Base-by-base conservation (phyloP, 2,888 invertebrate genomes). In the Limnephilus rhombicus region DNA sequence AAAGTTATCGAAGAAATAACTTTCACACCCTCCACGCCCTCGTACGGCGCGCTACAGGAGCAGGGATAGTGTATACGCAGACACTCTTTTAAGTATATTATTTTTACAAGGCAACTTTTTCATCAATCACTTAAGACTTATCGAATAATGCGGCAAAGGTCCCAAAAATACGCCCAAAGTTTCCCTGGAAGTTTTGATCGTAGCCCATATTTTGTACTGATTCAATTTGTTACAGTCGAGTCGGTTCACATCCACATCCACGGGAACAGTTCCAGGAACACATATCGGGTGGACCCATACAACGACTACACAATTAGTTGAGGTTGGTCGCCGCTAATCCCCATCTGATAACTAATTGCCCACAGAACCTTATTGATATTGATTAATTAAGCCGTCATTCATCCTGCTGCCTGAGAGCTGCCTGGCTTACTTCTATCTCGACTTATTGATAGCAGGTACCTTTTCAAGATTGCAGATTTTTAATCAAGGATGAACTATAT, bases 371-470 rank as follows among this genome's bases (percentile, higher is more conserved):
- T 34, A 83, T 41, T 34, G 9, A 83, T 37, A 83, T 83, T 83
- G 83, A 83, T 83, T 83, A 83, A 83, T 83, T 83, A 37, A n/a
- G 24, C 24, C 34, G 37, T 83, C 83, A 83, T 83, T 83, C 83
- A 83, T n/a, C 83, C 83, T 31, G 31, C 31, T 31, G 31, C 31
- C 31, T 24, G 37, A 37, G 34, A 83, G 34, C 83, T 83, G 18
- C 24, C 24, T 37, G 68, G 9, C 7, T 24, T 18, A 68, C 68
- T 68, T 68, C 68, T 68, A 9, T 68, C 68, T 68, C 1, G 68
- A 68, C 68, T 68, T 68, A 68, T 68, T 68, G 18, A 68, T 53
- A 4, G 15, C 49, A 53, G 53, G 15, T 49, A 49, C 15, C 13
- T 13, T 49, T 49, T 49, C 15, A 49, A 49, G 49, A 9, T 49